These are phyloP conservation scores for Trematomus bernacchii DNA, from an alignment of 2,797 vertebrate species.

Conservation along the genomic window DNA sequence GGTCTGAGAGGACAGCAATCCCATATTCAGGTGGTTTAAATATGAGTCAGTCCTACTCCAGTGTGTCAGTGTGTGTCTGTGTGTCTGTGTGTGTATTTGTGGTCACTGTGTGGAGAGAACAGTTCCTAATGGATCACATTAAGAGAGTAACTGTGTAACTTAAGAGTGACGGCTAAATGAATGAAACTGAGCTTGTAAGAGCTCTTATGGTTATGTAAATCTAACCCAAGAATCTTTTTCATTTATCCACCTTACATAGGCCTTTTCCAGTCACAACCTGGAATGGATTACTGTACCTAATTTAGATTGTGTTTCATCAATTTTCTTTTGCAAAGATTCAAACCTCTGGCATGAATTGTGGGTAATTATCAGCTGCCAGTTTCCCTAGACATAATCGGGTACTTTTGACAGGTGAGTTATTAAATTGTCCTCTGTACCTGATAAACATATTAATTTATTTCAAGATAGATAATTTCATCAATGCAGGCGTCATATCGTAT, in stretches of 20 bases:
- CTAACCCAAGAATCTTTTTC: slow-evolving; percentile 77
- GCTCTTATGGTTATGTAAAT: slow-evolving; percentile 80
- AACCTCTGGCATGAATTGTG: slow-evolving; percentile 73
- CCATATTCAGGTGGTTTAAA: slow-evolving; percentile 66
- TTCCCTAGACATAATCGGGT: slow-evolving; percentile 80
- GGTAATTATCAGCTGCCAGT: slow-evolving; percentile 84
- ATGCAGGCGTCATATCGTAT: slow-evolving; percentile 80
- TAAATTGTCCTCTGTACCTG: slow-evolving; percentile 84
- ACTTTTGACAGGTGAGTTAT: slow-evolving; percentile 87
- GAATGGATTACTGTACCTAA: slow-evolving; percentile 81
- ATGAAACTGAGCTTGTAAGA: slow-evolving; percentile 78
- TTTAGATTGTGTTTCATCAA: slow-evolving; percentile 82
- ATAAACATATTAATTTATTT: slow-evolving; percentile 89
- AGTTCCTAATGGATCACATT: slow-evolving; percentile 75
- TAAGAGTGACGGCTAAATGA: slow-evolving; percentile 81
- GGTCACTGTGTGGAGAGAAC: slow-evolving; percentile 60
- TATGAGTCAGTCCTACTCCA: slow-evolving; percentile 55
- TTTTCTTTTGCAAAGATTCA: slow-evolving; percentile 75
- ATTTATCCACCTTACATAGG: slow-evolving; percentile 75
- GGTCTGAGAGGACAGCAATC: slow-evolving; percentile 53
- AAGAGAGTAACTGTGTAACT: slow-evolving; percentile 79
- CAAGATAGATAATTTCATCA: slow-evolving; percentile 84
- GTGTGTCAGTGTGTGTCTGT: slow-evolving; percentile 13
- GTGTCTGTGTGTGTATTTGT: slow-evolving; percentile 36
- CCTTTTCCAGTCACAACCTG: slow-evolving; percentile 79